Base-by-base conservation (phyloP, 2,113 vertebrate species). In the Mastomys natalensis region DNA sequence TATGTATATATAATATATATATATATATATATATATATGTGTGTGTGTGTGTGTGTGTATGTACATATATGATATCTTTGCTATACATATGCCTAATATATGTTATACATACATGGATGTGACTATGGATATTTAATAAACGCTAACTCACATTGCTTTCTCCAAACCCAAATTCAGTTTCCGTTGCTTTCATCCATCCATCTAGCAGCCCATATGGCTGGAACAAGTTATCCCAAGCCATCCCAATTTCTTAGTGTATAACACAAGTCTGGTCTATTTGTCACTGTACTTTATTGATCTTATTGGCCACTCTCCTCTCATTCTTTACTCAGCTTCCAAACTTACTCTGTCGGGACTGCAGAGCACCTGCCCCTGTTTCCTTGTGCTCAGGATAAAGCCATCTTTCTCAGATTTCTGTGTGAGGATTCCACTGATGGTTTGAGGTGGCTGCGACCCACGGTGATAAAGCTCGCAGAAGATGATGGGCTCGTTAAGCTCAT, bases 401-500 rank as follows among this genome's bases (percentile, higher is more conserved):
- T 96, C 93, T 91, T 72, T 98, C 97, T 97, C 98, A 95, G 85
- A 91, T 95, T 96, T 97, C 96, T 94, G 87, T 93, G 72, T 93
- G 26, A 94, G 87, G 86, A 96, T 97, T 85, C 89, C 55, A 98
- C 89, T 92, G 98, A 97, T 97, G 97, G 96, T 96, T 97, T 98
- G 97, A 97, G 98, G 97, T 97, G 87, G 96, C 94, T 97, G 91
- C 95, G 97, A 98, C 98, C 98, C 98, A 92, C 60, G 21, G 90
- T 97, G 97, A 98, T 98, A 98, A 98, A 98, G 98, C 98, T 97
- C 81, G 64, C 95, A 86, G 98, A 98, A 95, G 97, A 98, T 98
- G 98, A 98, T 98, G 96, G 98, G 97, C 98, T 99, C 98, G 98
- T 98, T 99, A 98, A 99, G 97, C 98, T 98, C 98, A 98, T 98